Evolutionary conservation across 2,888 invertebrate genomes (phyloP), one percentile per base, ranked within the genome.

Genomic region (Catocala nupta): DNA sequence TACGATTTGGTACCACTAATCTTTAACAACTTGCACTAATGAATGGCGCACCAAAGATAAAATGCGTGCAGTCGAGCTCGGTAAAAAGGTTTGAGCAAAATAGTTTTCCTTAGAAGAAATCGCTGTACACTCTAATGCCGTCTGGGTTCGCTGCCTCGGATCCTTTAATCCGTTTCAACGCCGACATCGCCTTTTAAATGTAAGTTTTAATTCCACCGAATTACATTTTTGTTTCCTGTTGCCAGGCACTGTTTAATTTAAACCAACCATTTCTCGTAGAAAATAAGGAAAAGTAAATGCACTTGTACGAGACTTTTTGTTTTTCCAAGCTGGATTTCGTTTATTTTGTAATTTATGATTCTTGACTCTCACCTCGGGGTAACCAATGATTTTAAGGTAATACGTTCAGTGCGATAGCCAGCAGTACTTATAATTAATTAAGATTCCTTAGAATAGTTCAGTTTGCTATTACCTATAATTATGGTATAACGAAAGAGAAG

Each of bases 191-290:
- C 59, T 63, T 57, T 59, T 71, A 66, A 72, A 72, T 66, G 55
- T 56, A 65, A 69, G 63, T 70, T 81, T 80, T 73, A 72, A 75
- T 76, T 77, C 64, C 47, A 68, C 66, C 71, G 57, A 75, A 78
- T 77, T 71, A 70, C 71, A 62, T 63, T 77, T 68, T 70, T 66
- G 60, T 72, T 71, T 74, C 59, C 51, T 59, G 57, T 57, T 61
- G 43, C 59, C 13, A 57, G 54, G 36, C 60, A 60, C 55, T 69
- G 45, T 64, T 73, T 68, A 65, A 71, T 75, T 75, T 68, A 72
- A 72, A 75, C 61, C 70, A 65, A 60, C 69, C 55, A 59, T 54
- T 64, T 62, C 59, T 61, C 51, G n/a, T 55, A 16, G 11, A 5
- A 12, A 47, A 45, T 10, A 8, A 49, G 47, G 36, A 34, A 49